These are phyloP conservation scores for Ciona savignyi DNA, from an alignment of 23 tunicate species.

Conservation along the genomic window DNA sequence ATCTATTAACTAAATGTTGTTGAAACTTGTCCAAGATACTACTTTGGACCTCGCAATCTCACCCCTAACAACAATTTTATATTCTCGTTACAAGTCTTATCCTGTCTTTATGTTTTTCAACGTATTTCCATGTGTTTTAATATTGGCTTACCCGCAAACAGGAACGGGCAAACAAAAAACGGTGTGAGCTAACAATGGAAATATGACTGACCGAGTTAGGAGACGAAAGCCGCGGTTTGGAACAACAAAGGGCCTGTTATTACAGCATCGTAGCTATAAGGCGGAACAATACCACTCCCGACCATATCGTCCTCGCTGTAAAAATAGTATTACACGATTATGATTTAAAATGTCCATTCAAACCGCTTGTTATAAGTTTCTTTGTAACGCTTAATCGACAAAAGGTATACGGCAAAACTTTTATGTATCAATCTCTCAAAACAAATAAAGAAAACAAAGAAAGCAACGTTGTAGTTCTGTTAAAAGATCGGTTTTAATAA, in stretches of 20 bases:
- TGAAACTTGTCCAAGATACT: no score
- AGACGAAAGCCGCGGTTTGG: no score
- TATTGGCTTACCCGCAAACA: no score
- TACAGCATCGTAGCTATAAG: background rate
- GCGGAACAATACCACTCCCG: background rate
- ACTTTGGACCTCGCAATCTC: no score
- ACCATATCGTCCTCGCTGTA: background rate
- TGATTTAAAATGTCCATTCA: background rate
- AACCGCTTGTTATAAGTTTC: background rate
- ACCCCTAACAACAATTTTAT: no score
- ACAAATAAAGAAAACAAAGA: background rate
- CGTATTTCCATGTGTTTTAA: background rate
- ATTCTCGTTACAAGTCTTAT: background rate
- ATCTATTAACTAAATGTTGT: no score
- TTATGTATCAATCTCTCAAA: no score
- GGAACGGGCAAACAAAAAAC: no score
- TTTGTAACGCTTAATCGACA: no score
- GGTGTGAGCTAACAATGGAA: background rate
- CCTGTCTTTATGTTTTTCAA: background rate
- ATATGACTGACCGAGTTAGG: background rate
- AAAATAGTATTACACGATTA: background rate
- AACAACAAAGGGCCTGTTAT: background rate
- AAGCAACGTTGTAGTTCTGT: no score
- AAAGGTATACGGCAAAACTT: no score
- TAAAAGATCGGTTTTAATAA: no score